Evolutionary conservation across 2,797 vertebrate genomes (phyloP).

Genomic region (Brachyrhaphis roseni): DNA sequence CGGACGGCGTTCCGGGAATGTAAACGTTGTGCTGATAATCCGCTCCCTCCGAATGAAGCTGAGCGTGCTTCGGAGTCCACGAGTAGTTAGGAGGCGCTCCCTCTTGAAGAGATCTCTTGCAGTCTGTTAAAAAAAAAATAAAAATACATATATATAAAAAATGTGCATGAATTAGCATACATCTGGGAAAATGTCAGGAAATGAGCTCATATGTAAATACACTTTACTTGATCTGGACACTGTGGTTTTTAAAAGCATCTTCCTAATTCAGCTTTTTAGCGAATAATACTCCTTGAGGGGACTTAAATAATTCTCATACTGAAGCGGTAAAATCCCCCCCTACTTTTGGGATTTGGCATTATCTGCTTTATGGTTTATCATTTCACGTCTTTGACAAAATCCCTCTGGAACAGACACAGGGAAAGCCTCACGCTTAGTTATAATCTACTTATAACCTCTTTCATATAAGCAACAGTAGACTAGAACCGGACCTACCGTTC

Average conservation of each 20-base stretch:
- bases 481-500: conserved; percentile 59
- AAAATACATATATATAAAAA: conserved; percentile 25
- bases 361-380: conserved; percentile 51
- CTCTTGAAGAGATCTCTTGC: conserved; percentile 81
- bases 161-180: conserved; percentile 44
- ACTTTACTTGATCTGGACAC: conserved; percentile 47
- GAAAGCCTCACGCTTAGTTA: neutral
- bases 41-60: conserved; percentile 74
- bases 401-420: conserved; percentile 20
- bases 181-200: conserved; percentile 48
- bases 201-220: conserved; percentile 52
- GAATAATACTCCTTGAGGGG: conserved; percentile 40
- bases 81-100: conserved; percentile 69
- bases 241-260: conserved; percentile 36
- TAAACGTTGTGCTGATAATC: conserved; percentile 93
- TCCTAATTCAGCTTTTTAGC: conserved; percentile 32
- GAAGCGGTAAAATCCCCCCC: conserved; percentile 41
- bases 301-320: conserved; percentile 55
- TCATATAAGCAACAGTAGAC: conserved; percentile 24
- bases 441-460: conserved; percentile 4
- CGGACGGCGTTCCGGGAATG: conserved; percentile 86
- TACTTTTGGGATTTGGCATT: conserved; percentile 36
- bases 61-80: conserved; percentile 83
- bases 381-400: conserved; percentile 51
- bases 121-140: conserved; percentile 67